phyloP scores from a whole-genome alignment of 2,888 invertebrate species.

The Sinopyrophorus schimmeli region DNA sequence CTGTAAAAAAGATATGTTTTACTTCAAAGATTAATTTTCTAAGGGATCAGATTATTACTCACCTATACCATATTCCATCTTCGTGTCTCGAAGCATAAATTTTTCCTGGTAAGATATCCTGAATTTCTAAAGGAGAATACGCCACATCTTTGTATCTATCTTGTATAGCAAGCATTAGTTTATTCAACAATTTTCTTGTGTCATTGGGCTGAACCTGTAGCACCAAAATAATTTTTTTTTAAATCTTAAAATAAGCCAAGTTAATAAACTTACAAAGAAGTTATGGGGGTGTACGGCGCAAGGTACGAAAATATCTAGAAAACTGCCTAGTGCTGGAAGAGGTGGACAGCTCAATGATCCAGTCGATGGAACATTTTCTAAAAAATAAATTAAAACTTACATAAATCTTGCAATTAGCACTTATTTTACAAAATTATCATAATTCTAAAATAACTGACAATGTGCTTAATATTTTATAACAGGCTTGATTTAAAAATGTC shows the following conservation, averaged over 20 bases:
- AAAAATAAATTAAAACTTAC: too few species aligned
- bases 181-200: constrained; percentile 55
- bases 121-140: constrained; percentile 52
- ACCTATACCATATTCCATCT: constrained; percentile 77
- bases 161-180: constrained; percentile 71
- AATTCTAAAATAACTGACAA: too few species aligned
- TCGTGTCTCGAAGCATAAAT: constrained; percentile 71
- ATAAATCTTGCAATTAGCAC: too few species aligned
- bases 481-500: too few species aligned
- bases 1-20: constrained; percentile 49
- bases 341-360: constrained; percentile 52
- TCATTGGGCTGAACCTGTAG: constrained; percentile 59
- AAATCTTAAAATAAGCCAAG: constrained; percentile 3
- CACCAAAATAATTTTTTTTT: constrained; percentile 4
- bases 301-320: constrained; percentile 72
- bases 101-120: constrained; percentile 58
- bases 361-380: constrained; percentile 48
- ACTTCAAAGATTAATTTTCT: too few species aligned
- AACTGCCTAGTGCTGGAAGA: constrained; percentile 58
- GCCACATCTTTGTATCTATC: constrained; percentile 61
- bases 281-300: constrained; percentile 78
- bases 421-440: too few species aligned
- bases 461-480: too few species aligned
- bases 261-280: constrained; percentile 62
- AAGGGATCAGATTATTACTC: too few species aligned